Evolutionary conservation across 2,113 vertebrate genomes (phyloP).

Genomic region (Clinocottus analis): DNA sequence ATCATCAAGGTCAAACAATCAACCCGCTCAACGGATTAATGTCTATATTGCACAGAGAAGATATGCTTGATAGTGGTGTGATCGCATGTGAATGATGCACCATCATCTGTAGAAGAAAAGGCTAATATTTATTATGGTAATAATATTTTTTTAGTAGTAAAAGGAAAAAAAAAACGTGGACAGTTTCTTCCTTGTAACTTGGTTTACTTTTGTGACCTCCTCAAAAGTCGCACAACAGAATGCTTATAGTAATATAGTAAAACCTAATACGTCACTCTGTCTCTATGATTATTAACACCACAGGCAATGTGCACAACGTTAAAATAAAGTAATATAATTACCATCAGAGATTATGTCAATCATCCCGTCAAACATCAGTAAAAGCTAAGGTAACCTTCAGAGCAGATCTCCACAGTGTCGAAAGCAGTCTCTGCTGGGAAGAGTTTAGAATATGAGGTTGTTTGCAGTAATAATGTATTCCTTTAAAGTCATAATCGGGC

Average conservation of each 20-base stretch:
- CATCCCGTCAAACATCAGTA: neutral
- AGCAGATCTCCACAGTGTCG: neutral
- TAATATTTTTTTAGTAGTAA: neutral
- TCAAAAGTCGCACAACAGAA: neutral
- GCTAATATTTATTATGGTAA: neutral
- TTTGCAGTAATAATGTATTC: slow-evolving; percentile 87
- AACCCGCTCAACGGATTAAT: slow-evolving; percentile 35
- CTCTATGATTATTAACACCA: neutral
- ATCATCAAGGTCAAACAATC: slow-evolving; percentile 30
- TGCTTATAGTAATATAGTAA: neutral
- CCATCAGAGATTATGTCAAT: neutral
- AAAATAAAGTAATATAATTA: neutral
- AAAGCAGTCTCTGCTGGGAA: slow-evolving; percentile 44
- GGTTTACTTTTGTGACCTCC: neutral
- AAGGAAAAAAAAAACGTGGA: neutral
- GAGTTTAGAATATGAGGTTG: slow-evolving; percentile 70
- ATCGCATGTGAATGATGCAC: neutral
- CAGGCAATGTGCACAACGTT: neutral
- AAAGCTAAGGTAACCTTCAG: neutral
- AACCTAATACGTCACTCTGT: neutral
- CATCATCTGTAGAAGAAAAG: neutral
- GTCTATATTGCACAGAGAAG: neutral
- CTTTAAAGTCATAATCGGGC: slow-evolving; percentile 90
- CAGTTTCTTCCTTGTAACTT: neutral
- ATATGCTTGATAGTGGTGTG: neutral